Base-by-base conservation (phyloP, 1,140 invertebrate genomes). In the Babylonia areolata region DNA sequence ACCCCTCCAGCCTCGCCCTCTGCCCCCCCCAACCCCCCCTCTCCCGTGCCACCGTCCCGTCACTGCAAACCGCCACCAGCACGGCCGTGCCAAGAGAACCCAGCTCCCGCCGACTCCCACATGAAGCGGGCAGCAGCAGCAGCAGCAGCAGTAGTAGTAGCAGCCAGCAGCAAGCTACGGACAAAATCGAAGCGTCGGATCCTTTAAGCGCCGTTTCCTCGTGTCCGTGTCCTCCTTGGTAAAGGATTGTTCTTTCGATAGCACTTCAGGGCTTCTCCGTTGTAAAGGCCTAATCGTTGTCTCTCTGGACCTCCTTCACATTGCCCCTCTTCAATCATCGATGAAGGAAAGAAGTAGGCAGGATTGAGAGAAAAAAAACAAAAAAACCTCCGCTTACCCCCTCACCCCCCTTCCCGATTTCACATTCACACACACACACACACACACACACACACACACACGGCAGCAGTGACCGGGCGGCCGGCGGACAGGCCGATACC, bases 121-220 rank as follows among this genome's bases (percentile, higher is more conserved):
- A n/a, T n/a, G n/a, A n/a, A n/a, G n/a, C n/a, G n/a, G n/a, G n/a
- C n/a, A n/a, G n/a, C n/a, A n/a, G n/a, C n/a, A n/a, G n/a, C n/a
- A n/a, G n/a, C 46, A 51, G 46, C 46, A 51, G 9, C 46, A 17
- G 9, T 51, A 3, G 33, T 9, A 78, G 75, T 6, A 11, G 31
- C 2, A 78, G 40, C 20, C 40, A 33, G 35, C 35, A 78, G n/a
- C n/a, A n/a, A n/a, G n/a, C n/a, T n/a, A n/a, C n/a, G n/a, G n/a
- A n/a, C n/a, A n/a, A n/a, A n/a, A 39, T 78, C 40, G 35, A 78
- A 78, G 75, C 75, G 20, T 78, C 75, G 35, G 35, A 78, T 37
- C 5, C n/a, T 78, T 39, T 33, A 78, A 37, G 28, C 35, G 20
- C 40, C 33, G 40, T 6, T 39, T 3, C 31, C 35, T 5, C 2